A percentile compares a stretch with the other conserved stretches of the same genome.
Conservation (phyloP, 2,888 invertebrate genomes). For the Sarcophaga caerulescens region DNA sequence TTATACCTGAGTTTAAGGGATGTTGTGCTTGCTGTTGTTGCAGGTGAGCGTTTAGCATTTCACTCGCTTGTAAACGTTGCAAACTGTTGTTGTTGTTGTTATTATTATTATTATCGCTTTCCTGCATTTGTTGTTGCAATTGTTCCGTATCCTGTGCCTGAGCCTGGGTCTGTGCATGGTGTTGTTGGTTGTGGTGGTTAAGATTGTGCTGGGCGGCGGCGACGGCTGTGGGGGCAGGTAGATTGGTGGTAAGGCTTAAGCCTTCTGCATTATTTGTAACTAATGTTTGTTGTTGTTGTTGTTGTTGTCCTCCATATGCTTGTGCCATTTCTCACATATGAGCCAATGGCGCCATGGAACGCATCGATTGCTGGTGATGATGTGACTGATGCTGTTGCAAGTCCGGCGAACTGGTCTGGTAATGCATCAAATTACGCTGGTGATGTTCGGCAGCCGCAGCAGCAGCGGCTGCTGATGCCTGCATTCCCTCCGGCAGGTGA, state of each 20-base stretch:
- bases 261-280: slow-evolving; percentile 67
- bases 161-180: not conserved
- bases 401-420: slow-evolving; percentile 80
- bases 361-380: slow-evolving; percentile 80
- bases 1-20: slow-evolving; percentile 63
- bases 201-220: slow-evolving; percentile 60
- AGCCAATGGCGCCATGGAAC: slow-evolving; percentile 81
- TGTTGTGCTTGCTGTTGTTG: slow-evolving; percentile 21
- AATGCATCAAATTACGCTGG: slow-evolving; percentile 80
- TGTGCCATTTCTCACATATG: slow-evolving; percentile 82
- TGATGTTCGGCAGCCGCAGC: slow-evolving; percentile 77
- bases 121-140: slow-evolving; percentile 63
- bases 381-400: slow-evolving; percentile 79
- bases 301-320: slow-evolving; percentile 76
- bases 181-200: slow-evolving; percentile 66
- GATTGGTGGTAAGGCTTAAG: slow-evolving; percentile 46
- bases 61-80: slow-evolving; percentile 64
- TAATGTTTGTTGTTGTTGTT: not conserved
- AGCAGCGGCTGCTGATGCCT: slow-evolving; percentile 83
- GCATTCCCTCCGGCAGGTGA: slow-evolving; percentile 85
- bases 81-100: slow-evolving; percentile 50
- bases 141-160: slow-evolving; percentile 32
- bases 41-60: slow-evolving; percentile 56
- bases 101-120: slow-evolving; percentile 14
- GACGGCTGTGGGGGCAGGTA: slow-evolving; percentile 44